Evolutionary conservation across 2,113 vertebrate species (phyloP), one percentile per base, ranked within the genome.

Genomic region (Verasper variegatus): DNA sequence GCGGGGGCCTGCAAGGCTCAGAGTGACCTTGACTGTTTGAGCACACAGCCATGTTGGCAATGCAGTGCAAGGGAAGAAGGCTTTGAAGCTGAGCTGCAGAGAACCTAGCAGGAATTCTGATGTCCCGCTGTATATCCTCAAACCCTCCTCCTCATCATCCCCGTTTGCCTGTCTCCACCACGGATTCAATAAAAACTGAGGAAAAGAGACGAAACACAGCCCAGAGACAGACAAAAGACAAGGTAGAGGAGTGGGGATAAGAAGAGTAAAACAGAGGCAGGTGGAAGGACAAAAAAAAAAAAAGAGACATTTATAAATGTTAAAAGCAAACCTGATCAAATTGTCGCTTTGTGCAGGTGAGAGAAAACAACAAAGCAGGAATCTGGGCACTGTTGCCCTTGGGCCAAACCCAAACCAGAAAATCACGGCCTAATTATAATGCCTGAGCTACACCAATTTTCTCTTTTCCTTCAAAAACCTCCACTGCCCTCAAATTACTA

Each of bases 61-160:
- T 90, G 86, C 93, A 85, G 93, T 27, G 55, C 70, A 78, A 84
- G 69, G 68, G 78, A 84, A 90, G 52, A 45, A 1, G 59, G 7
- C 78, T 95, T 96, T 95, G 95, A 97, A 95, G 95, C 83, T 85
- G 78, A 61, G 62, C 88, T 93, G 95, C 95, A 94, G 95, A 96
- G 94, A 90, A 84, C 88, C 91, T 54, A 95, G 96, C 95, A 96
- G 95, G 95, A 95, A 97, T 95, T 94, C 95, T 92, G 91, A 95
- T 94, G 93, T 23, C 59, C 63, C 88, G 91, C 95, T 37, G 27
- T 47, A 92, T 86, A 94, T 90, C 87, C 71, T 27, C 69, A 64
- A 86, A 79, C 63, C 70, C 67, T 71, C 71, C 68, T 51, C 75
- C 74, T 15, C 14, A 12, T 26, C 55, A 23, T 6, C 57, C 51